Evolutionary conservation across 1,140 invertebrate genomes (phyloP), one percentile per base, ranked within the genome.

Genomic region (Danaus melanippus): DNA sequence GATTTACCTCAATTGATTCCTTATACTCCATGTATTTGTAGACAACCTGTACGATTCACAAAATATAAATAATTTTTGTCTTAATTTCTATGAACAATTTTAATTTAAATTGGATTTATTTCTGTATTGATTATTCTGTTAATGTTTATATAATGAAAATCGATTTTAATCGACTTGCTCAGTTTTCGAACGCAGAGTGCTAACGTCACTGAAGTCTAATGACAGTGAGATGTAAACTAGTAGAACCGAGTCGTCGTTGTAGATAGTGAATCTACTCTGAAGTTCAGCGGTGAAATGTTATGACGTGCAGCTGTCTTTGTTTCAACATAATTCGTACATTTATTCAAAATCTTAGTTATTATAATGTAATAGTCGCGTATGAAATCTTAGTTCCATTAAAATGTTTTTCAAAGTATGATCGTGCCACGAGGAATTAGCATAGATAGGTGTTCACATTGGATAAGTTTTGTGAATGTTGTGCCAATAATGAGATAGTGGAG

Each of bases 401-500:
- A 86, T 84, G 83, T 73, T 69, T 76, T 69, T 74, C 74, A 84
- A 84, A 84, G 81, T 74, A 86, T 86, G 84, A 86, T 77, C 72
- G 81, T 84, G 79, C 77, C 79, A 86, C 79, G 74, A 82, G 72
- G 69, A 82, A 66, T 76, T 82, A 82, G 76, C 75, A 79, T 84
- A 86, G 77, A 84, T 86, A 84, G 79, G 71, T 76, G 66, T 84
- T 76, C 70, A 67, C 74, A 81, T 84, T 74, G 72, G 74, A 83
- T 84, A 86, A 83, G 79, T 84, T 81, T 69, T 76, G 83, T 82
- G 76, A 83, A 80, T 84, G 70, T 84, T 79, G 81, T 86, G 79
- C 76, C 79, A 84, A 86, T 83, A 79, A 86, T 86, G 83, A 86
- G 83, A 86, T 86, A 86, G 83, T 86, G 81, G 70, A 79, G 81